phyloP scores from a whole-genome alignment of 2,113 vertebrate genomes.

The Gobius niger region DNA sequence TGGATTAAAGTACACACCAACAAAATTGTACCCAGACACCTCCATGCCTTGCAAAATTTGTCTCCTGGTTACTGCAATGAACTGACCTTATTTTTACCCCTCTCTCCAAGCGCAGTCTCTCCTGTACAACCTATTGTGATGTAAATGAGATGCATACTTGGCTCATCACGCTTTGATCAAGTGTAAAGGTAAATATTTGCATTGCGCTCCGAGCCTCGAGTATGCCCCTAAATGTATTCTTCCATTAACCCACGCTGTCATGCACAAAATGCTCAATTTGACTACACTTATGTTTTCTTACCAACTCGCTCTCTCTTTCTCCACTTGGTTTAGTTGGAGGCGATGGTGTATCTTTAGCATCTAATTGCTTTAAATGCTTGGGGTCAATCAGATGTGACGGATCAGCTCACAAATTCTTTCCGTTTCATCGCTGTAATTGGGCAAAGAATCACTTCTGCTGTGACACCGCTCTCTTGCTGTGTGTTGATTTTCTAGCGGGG shows the following conservation, averaged over 20 bases:
- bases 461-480: conserved; percentile 37
- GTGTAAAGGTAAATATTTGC: conserved; percentile 76
- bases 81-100: conserved; percentile 44
- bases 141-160: conserved; percentile 71
- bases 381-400: conserved; percentile 44
- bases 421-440: conserved; percentile 32
- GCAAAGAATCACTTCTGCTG: conserved; percentile 18
- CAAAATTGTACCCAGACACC: conserved; percentile 23
- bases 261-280: conserved; percentile 41
- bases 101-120: conserved; percentile 39
- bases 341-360: conserved; percentile 6
- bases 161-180: conserved; percentile 56
- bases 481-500: conserved; percentile 19
- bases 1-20: conserved; percentile 23
- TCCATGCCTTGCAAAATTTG: conserved; percentile 12
- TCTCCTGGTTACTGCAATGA: conserved; percentile 21
- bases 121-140: conserved; percentile 55
- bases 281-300: background rate
- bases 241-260: conserved; percentile 65
- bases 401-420: conserved; percentile 28
- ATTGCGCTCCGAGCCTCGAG: conserved; percentile 50
- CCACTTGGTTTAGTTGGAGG: conserved; percentile 1
- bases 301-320: background rate
- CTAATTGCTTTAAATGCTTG: conserved; percentile 26
- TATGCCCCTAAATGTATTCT: conserved; percentile 46